phyloP scores from a whole-genome alignment of 23 tunicate genomes.

The Pegea sp. region DNA sequence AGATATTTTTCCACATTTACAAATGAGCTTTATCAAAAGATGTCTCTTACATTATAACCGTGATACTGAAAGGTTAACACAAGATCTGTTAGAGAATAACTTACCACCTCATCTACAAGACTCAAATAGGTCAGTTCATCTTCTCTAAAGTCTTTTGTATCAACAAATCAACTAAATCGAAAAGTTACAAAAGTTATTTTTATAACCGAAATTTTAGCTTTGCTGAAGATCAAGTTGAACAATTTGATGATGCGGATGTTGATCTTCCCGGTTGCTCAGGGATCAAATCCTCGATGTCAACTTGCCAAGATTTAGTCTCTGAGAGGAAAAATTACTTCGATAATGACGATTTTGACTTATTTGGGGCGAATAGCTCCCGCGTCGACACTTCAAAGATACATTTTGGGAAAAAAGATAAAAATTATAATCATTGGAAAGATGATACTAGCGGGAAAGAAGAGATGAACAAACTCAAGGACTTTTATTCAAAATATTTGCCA shows the following conservation, averaged over 20 bases:
- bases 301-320: slow-evolving; percentile 2
- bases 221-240: no score
- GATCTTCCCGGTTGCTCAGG: no score
- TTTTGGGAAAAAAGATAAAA: slow-evolving; percentile 26
- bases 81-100: slow-evolving; percentile 53
- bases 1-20: slow-evolving; percentile 61
- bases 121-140: no score
- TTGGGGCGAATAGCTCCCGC: slow-evolving; percentile 1
- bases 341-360: slow-evolving; percentile 53
- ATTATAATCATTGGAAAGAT: slow-evolving; percentile 11
- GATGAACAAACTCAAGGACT: slow-evolving; percentile 7
- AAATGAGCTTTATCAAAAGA: slow-evolving; percentile 13
- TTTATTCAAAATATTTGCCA: not conserved
- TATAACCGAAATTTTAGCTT: no score
- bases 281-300: no score
- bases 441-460: slow-evolving; percentile 9
- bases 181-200: no score
- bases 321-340: slow-evolving; percentile 43
- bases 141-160: no score
- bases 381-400: slow-evolving; percentile 25
- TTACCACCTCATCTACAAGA: slow-evolving; percentile 42
- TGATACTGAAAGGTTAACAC: slow-evolving; percentile 58
- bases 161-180: no score
- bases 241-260: no score
- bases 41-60: slow-evolving; percentile 31